Conservation (phyloP, 2,797 vertebrate species). For the Amblyraja radiata region DNA sequence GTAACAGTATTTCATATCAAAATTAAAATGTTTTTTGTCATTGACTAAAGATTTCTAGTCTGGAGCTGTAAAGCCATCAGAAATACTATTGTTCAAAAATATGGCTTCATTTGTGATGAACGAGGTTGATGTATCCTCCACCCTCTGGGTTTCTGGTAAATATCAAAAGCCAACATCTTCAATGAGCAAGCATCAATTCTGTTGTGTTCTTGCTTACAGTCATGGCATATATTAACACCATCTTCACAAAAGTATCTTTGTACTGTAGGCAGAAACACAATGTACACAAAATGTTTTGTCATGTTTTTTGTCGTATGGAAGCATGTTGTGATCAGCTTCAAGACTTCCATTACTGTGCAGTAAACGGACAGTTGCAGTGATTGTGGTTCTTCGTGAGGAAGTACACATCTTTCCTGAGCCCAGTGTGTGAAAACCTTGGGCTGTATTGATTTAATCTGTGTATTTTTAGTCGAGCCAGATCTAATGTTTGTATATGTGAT, state of each 20-base stretch:
- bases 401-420: background rate
- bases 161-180: too few relatives aligned
- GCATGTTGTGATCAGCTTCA: background rate
- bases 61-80: too few relatives aligned
- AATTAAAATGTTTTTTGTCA: too few relatives aligned
- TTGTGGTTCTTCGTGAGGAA: background rate
- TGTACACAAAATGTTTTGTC: background rate
- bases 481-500: conserved; percentile 24
- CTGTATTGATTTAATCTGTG: conserved; percentile 21
- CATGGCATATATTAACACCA: background rate
- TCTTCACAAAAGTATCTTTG: background rate
- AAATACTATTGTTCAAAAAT: too few relatives aligned
- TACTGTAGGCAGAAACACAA: background rate
- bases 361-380: background rate
- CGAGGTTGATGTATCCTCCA: background rate
- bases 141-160: background rate
- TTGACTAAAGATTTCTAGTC: too few relatives aligned
- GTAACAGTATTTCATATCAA: too few relatives aligned
- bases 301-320: background rate
- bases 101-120: background rate
- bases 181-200: background rate
- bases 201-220: background rate
- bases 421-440: background rate
- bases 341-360: background rate
- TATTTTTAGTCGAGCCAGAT: conserved; percentile 28